Evolutionary conservation across 2,888 invertebrate species (phyloP).

Genomic region (Spialia ferax): DNA sequence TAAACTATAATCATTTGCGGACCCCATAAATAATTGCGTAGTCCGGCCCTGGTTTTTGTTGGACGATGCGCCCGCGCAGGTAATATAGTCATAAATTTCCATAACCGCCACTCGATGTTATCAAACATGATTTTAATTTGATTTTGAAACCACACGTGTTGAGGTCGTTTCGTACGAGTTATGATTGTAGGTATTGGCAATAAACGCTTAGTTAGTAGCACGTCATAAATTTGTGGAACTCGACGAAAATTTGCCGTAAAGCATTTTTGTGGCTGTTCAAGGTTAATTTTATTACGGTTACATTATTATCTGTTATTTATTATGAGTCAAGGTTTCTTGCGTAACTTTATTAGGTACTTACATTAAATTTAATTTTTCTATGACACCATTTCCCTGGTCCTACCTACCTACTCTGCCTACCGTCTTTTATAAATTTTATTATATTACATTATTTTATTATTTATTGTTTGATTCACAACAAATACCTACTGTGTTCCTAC

Average conservation of each 20-base stretch:
- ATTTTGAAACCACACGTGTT: slow-evolving; percentile 85
- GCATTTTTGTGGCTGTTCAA: slow-evolving; percentile 45
- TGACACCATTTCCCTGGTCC: not conserved
- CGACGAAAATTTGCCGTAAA: slow-evolving; percentile 45
- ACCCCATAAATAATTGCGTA: slow-evolving; percentile 83
- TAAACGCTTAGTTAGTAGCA: slow-evolving; percentile 53
- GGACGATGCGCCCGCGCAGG: slow-evolving; percentile 82
- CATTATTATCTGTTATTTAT: not conserved
- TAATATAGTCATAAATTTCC: slow-evolving; percentile 87
- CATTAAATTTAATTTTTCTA: not conserved
- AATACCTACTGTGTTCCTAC: no score
- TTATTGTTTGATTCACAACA: no score
- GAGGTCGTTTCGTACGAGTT: slow-evolving; percentile 77
- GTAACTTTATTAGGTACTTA: not conserved
- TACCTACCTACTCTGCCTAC: not conserved
- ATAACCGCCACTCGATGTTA: slow-evolving; percentile 87
- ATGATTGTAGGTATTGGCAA: slow-evolving; percentile 63
- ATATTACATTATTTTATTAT: no score
- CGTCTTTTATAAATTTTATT: not conserved
- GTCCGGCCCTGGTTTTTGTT: slow-evolving; percentile 80
- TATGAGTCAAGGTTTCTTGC: not conserved
- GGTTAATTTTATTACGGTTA: slow-evolving; percentile 45
- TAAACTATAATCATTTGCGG: slow-evolving; percentile 85
- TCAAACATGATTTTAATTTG: slow-evolving; percentile 87
- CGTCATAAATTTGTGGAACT: slow-evolving; percentile 51